Conservation (phyloP, 2,113 vertebrate genomes). For the Lipophrys pholis region DNA sequence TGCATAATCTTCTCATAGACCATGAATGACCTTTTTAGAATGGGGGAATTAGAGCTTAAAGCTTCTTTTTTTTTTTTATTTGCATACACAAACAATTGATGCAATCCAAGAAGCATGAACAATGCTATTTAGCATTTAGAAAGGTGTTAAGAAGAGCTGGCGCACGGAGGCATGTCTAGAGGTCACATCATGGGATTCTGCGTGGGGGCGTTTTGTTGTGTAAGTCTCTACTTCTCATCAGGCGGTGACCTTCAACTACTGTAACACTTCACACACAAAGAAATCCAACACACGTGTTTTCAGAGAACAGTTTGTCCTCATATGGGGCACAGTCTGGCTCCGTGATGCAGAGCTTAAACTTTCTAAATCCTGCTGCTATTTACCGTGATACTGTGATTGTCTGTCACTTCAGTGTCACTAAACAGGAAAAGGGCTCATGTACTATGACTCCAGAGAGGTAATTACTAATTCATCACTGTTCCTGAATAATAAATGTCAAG, state of each 20-base stretch:
- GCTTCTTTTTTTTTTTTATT: conserved; percentile 68
- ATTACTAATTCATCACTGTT: conserved; percentile 75
- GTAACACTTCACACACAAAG: conserved; percentile 23
- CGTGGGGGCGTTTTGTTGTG: conserved; percentile 51
- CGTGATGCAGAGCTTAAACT: conserved; percentile 28
- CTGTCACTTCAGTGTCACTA: conserved; percentile 45
- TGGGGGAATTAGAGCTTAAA: conserved; percentile 62
- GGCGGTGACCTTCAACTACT: conserved; percentile 67
- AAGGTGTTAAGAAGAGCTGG: conserved; percentile 71
- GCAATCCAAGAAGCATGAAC: conserved; percentile 62
- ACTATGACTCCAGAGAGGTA: conserved; percentile 55
- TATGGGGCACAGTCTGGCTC: conserved; percentile 13
- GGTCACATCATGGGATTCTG: conserved; percentile 63
- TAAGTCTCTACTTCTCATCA: conserved; percentile 57
- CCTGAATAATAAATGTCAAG: conserved; percentile 74
- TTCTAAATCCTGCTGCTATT: conserved; percentile 38
- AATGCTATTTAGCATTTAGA: conserved; percentile 80
- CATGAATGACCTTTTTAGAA: conserved; percentile 72
- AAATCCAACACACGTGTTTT: conserved; percentile 20
- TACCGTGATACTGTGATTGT: conserved; percentile 23
- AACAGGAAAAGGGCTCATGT: conserved; percentile 45
- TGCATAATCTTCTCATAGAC: conserved; percentile 38
- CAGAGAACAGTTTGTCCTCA: conserved; percentile 24
- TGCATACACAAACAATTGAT: conserved; percentile 73
- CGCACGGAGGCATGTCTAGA: conserved; percentile 63